Conservation (phyloP, 2,113 vertebrate species). For the Thermophis baileyi region DNA sequence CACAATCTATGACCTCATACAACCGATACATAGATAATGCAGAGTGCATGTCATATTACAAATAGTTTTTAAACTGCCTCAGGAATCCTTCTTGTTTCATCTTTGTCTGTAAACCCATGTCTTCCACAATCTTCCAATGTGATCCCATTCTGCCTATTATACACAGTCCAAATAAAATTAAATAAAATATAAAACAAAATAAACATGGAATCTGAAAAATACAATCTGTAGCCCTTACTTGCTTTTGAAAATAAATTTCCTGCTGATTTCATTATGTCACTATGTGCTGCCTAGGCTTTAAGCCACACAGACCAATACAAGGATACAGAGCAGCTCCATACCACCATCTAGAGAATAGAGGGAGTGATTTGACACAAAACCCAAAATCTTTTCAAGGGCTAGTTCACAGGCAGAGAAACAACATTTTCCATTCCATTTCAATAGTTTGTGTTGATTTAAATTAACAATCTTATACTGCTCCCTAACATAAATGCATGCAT, state of each 20-base stretch:
- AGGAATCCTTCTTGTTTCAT: constrained; percentile 12
- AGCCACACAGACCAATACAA: background rate
- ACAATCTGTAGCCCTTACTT: constrained; percentile 40
- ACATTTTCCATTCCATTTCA: background rate
- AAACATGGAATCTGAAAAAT: constrained; percentile 54
- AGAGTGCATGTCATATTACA: background rate
- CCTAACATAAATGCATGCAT: background rate
- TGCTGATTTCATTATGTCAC: constrained; percentile 48
- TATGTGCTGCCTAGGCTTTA: constrained; percentile 42
- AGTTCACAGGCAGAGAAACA: background rate
- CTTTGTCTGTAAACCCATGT: constrained; percentile 16
- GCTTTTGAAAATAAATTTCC: constrained; percentile 27
- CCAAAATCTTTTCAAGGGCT: background rate
- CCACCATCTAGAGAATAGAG: constrained; percentile 63
- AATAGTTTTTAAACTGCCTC: background rate
- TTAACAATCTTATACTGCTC: background rate
- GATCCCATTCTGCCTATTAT: constrained; percentile 28
- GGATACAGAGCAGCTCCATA: constrained; percentile 1
- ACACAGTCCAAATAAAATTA: constrained; percentile 16
- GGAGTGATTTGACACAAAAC: constrained; percentile 15
- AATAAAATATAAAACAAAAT: constrained; percentile 37
- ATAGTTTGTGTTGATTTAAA: background rate
- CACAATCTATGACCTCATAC: background rate
- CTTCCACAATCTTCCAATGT: constrained; percentile 38
- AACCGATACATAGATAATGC: background rate